Evolutionary conservation across 2,888 invertebrate genomes (phyloP).

Genomic region (Mechanitis mazaeus): DNA sequence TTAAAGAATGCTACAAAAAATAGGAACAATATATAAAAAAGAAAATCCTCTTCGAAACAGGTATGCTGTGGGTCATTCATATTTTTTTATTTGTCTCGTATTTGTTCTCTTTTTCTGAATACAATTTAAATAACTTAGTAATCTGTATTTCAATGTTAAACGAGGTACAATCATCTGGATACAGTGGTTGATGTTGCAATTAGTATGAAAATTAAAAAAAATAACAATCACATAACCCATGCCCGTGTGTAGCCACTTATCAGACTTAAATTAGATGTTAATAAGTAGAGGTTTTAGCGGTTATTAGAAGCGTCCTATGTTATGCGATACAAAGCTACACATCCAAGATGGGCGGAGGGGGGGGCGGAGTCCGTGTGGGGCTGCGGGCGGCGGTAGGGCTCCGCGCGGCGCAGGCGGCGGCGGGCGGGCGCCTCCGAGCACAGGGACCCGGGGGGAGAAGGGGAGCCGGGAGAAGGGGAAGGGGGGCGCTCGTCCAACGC

Average conservation of each 20-base stretch:
- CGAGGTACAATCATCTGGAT: too few relatives aligned
- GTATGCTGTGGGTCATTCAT: too few relatives aligned
- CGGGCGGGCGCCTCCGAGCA: conserved; percentile 27
- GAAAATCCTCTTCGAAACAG: too few relatives aligned
- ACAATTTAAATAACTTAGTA: too few relatives aligned
- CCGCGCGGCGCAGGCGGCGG: conserved; percentile 35
- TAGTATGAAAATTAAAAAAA: too few relatives aligned
- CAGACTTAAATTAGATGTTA: too few relatives aligned
- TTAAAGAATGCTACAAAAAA: neutral
- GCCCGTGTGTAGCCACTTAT: too few relatives aligned
- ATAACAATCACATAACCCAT: too few relatives aligned
- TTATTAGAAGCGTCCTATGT: conserved; percentile 22
- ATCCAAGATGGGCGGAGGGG: conserved; percentile 21
- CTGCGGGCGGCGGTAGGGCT: conserved; percentile 33
- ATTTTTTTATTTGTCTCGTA: too few relatives aligned
- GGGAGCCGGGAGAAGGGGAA: conserved; percentile 15
- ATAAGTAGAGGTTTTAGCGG: neutral
- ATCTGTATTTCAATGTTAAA: too few relatives aligned
- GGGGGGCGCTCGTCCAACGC: conserved; percentile 39
- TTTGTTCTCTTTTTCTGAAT: too few relatives aligned
- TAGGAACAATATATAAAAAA: neutral
- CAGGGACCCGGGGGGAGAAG: conserved; percentile 23
- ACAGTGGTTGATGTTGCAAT: too few relatives aligned
- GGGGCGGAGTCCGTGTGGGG: conserved; percentile 24
- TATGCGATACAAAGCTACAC: conserved; percentile 28